A percentile compares a stretch with the other conserved stretches of the same genome.
phyloP scores from a whole-genome alignment of 2,888 invertebrate species.

The Tipula confusa region DNA sequence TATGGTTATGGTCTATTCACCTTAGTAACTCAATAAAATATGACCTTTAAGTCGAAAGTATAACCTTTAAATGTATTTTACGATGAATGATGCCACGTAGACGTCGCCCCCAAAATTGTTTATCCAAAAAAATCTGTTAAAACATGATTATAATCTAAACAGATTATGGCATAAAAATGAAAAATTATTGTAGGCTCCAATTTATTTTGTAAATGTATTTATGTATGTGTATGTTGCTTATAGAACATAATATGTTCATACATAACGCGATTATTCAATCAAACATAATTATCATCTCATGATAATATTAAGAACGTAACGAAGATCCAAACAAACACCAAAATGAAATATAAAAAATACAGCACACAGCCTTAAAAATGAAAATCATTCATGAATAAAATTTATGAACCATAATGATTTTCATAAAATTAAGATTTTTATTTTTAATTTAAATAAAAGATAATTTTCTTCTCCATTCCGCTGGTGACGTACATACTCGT shows the following conservation, averaged over 20 bases:
- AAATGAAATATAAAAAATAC: not conserved
- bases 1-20: no score
- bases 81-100: no score
- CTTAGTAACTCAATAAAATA: no score
- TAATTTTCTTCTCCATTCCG: not conserved
- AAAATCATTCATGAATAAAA: not conserved
- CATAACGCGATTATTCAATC: not conserved
- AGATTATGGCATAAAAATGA: not conserved
- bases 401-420: constrained; percentile 3
- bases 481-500: not conserved
- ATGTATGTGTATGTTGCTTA: not conserved
- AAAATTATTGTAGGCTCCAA: not conserved
- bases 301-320: not conserved
- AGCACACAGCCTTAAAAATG: not conserved
- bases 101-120: no score
- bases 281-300: not conserved
- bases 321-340: not conserved
- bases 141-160: not conserved
- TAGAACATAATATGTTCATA: not conserved
- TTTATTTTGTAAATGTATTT: not conserved
- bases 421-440: not conserved
- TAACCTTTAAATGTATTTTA: no score
- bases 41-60: no score
- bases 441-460: not conserved
- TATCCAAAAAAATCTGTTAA: no score